Evolutionary conservation across 2,888 invertebrate genomes (phyloP), one percentile per base, ranked within the genome.

Genomic region (Drosophila stalkeri): DNA sequence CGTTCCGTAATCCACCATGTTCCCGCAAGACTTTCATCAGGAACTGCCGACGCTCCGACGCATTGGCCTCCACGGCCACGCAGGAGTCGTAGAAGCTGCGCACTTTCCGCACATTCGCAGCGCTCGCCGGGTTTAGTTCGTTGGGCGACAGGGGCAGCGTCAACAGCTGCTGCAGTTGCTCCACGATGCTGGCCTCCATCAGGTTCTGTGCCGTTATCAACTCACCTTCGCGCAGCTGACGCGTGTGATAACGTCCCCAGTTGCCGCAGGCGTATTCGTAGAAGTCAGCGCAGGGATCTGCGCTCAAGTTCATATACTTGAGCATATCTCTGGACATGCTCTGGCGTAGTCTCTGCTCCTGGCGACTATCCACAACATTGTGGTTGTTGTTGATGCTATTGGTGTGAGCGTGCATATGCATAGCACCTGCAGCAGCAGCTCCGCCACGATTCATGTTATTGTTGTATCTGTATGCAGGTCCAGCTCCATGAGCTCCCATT

Each of bases 261-360:
- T 89, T 91, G 33, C 93, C 92, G 46, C 92, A 92, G 43, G 92
- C 91, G 44, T 84, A 92, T 23, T 91, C 89, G 55, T 90, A 93
- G 69, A 92, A 93, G 67, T 92, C 91, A 18, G 56, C 68, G 55
- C 92, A 92, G 12, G 91, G 92, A 82, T 92, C 91, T 0, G 76
- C 73, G 16, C 73, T 80, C 4, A 78, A 63, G 46, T 92, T 90
- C 86, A 92, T 90, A 52, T 89, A 92, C 52, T 82, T 80, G 3
- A 49, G 52, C 31, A 88, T 79, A 7, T 89, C 77, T 16, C 49
- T 46, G 8, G 87, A 55, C 56, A 86, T 79, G 35, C 23, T 37
- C 9, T 54, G 63, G 0, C 89, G 86, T 14, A 64, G 41, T 23
- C 54, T 72, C 2, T 63, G 71, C 35, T 75, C 86, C 39, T 75